Evolutionary conservation across 2,888 invertebrate species (phyloP).

Genomic region (Phania funesta): DNA sequence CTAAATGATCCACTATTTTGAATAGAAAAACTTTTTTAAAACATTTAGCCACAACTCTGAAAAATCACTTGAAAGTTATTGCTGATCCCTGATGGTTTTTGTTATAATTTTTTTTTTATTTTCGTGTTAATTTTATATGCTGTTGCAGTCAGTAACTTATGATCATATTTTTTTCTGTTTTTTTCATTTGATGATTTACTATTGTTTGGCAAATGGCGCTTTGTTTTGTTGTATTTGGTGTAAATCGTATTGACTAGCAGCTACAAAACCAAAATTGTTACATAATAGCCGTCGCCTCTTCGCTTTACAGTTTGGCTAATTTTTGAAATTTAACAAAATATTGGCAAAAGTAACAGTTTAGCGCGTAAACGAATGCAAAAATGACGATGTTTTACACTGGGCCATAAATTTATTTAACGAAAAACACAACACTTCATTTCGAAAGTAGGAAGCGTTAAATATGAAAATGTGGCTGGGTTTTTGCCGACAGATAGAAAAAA

Average conservation of each 20-base stretch:
- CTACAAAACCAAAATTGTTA: slow-evolving; percentile 5
- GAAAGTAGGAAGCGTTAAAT: slow-evolving; percentile 57
- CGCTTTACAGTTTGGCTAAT: not conserved
- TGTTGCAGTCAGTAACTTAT: slow-evolving; percentile 22
- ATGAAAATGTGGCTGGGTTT: slow-evolving; percentile 15
- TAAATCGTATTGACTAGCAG: slow-evolving; percentile 53
- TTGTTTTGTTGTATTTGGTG: slow-evolving; percentile 23
- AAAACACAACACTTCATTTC: not conserved
- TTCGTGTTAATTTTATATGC: not conserved
- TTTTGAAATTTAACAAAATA: slow-evolving; percentile 17
- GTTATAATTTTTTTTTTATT: slow-evolving; percentile 8
- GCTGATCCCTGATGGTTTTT: not conserved
- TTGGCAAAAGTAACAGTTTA: slow-evolving; percentile 40
- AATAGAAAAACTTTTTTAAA: too few relatives aligned
- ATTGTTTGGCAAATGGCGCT: slow-evolving; percentile 7
- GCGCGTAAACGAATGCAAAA: slow-evolving; percentile 3
- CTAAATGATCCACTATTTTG: too few relatives aligned
- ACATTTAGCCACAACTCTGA: too few relatives aligned
- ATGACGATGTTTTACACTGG: slow-evolving; percentile 17
- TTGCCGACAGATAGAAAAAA: slow-evolving; percentile 5
- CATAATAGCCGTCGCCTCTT: slow-evolving; percentile 20
- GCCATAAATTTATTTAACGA: not conserved
- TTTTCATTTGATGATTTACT: not conserved
- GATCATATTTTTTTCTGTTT: not conserved
- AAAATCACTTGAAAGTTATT: too few relatives aligned